A percentile compares a stretch with the other conserved stretches of the same genome.
These are phyloP conservation scores for Bufotes viridis DNA, from an alignment of 2,797 vertebrate species.

Conservation along the genomic window DNA sequence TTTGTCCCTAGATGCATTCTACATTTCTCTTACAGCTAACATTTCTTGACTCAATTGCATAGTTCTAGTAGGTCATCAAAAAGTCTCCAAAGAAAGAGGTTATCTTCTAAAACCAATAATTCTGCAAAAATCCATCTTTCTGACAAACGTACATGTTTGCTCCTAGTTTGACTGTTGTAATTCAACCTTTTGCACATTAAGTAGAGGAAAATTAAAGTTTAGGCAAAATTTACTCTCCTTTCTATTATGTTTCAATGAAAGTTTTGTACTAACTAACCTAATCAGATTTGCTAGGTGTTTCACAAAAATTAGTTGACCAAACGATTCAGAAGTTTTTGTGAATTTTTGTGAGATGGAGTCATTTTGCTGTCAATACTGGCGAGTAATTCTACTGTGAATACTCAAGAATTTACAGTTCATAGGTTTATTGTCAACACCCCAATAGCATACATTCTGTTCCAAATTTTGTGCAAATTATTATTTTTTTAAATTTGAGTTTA, in stretches of 20 bases:
- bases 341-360: no score
- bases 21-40: constrained; percentile 9
- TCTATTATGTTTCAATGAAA: neutral
- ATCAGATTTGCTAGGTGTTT: no score
- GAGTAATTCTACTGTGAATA: no score
- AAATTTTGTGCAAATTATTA: no score
- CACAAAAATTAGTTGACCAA: no score
- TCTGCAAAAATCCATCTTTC: neutral
- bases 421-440: no score
- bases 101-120: constrained; percentile 2
- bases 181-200: neutral
- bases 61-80: constrained; percentile 9
- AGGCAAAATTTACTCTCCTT: neutral
- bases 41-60: constrained; percentile 2
- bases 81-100: neutral
- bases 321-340: no score
- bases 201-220: neutral
- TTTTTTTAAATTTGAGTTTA: no score
- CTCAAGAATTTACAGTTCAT: no score
- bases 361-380: no score
- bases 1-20: constrained; percentile 7
- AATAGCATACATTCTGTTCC: no score
- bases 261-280: neutral
- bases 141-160: neutral
- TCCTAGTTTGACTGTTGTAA: neutral